Conservation (phyloP, 1,140 invertebrate genomes). For the Aradophagus sp. region DNA sequence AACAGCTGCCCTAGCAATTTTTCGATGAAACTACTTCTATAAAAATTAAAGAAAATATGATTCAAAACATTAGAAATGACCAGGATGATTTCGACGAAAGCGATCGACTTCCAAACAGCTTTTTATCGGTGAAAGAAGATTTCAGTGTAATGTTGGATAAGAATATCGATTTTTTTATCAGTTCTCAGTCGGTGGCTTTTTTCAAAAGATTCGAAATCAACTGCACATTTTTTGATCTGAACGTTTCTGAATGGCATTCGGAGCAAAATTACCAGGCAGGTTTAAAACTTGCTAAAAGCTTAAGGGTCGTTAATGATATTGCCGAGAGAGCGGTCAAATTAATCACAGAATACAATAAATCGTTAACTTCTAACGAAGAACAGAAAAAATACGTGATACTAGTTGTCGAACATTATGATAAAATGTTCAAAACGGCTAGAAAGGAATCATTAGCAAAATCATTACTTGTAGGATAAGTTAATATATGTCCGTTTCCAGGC, state of each 20-base stretch:
- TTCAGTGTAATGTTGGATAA: no score
- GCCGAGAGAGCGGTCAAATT: slow-evolving; percentile 44
- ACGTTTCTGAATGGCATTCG: slow-evolving; percentile 13
- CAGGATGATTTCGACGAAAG: neutral
- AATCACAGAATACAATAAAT: slow-evolving; percentile 37
- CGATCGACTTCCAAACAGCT: slow-evolving; percentile 1
- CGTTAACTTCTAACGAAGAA: slow-evolving; percentile 28
- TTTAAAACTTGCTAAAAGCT: slow-evolving; percentile 40
- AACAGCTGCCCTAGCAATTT: slow-evolving; percentile 28
- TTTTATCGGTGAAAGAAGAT: no score
- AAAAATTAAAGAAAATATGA: no score
- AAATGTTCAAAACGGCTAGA: slow-evolving; percentile 3
- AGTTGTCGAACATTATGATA: slow-evolving; percentile 33
- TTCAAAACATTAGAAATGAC: no score
- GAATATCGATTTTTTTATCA: no score
- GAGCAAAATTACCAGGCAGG: no score
- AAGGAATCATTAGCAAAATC: neutral
- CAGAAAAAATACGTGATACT: slow-evolving; percentile 48
- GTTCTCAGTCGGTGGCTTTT: no score
- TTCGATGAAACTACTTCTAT: slow-evolving; percentile 17
- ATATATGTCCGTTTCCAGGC: no score
- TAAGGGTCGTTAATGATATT: slow-evolving; percentile 46
- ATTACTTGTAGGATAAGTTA: no score
- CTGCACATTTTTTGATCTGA: no score
- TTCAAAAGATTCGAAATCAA: no score